Evolutionary conservation across 2,113 vertebrate genomes (phyloP), one percentile per base, ranked within the genome.

Genomic region (Pongo abelii): DNA sequence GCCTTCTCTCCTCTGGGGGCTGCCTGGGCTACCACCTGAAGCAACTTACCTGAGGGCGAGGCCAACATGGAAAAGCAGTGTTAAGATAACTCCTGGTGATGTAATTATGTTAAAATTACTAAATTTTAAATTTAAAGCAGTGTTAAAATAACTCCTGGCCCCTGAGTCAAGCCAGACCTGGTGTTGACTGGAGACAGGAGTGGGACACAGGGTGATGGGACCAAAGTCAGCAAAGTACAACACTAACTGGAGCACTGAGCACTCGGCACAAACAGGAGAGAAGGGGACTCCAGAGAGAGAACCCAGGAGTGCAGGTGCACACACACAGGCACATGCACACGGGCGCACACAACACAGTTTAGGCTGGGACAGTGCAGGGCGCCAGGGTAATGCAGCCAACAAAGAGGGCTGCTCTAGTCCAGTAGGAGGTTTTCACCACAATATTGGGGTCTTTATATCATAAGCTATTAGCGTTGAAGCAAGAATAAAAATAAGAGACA

Each of bases 401-500:
- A 2, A 81, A 64, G 25, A 77, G 80, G 35, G 22, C 64, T 8
- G 48, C n/a, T 78, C 23, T 0, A 3, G 17, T 3, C 2, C 7
- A 40, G 35, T 0, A 10, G 78, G 59, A 67, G 69, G 30, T 27
- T 20, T 64, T 75, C n/a, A 38, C 87, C 25, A 70, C 81, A 74
- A 7, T 74, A 18, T 8, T n/a, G 83, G 70, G 55, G 50, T 59
- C 70, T 80, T 43, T 17, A 43, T n/a, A 22, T 6, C 46, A 88
- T 7, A 57, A 2, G 11, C 79, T 92, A 91, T 88, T 87, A 95
- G 85, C 74, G 89, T 4, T 52, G 46, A 78, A 89, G 57, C 84
- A 86, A 57, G 61, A 96, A 87, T 79, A 78, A 90, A 92, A 94
- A 40, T 50, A 77, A 52, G 35, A 74, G 84, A 14, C 6, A 0